Percentiles rank a stretch among this genome's conserved stretches.
Conservation (phyloP, 2,888 invertebrate species). For the Keiferia lycopersicella region DNA sequence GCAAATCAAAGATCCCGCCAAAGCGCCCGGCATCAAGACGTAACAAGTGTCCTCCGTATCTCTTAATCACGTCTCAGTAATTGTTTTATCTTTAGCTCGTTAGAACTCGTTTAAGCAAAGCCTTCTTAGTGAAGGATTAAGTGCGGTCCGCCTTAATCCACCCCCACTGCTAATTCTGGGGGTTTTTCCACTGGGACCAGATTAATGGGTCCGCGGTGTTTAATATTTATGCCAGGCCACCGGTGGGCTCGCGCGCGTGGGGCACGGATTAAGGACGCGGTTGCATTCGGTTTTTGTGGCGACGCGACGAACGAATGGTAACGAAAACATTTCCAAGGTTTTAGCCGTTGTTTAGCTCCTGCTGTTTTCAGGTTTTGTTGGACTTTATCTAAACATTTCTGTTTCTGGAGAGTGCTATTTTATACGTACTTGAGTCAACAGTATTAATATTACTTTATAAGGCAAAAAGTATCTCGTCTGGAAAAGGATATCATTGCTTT, state of each 20-base stretch:
- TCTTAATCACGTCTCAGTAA: slow-evolving; percentile 79
- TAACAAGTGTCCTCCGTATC: slow-evolving; percentile 80
- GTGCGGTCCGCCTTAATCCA: slow-evolving; percentile 79
- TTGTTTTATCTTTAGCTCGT: slow-evolving; percentile 82
- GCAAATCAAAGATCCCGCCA: slow-evolving; percentile 36
- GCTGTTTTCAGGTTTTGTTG: background rate
- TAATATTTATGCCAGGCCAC: slow-evolving; percentile 77
- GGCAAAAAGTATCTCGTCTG: too few species aligned
- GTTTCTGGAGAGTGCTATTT: too few species aligned
- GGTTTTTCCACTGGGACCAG: slow-evolving; percentile 78
- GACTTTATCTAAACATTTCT: too few species aligned
- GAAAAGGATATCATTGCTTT: too few species aligned
- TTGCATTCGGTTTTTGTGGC: slow-evolving; percentile 64
- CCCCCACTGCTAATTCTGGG: slow-evolving; percentile 78
- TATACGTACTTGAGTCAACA: too few species aligned
- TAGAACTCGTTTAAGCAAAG: slow-evolving; percentile 82
- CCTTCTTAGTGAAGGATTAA: slow-evolving; percentile 82
- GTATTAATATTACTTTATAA: too few species aligned
- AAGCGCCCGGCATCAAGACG: slow-evolving; percentile 52
- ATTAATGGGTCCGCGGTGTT: slow-evolving; percentile 73
- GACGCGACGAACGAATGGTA: slow-evolving; percentile 46
- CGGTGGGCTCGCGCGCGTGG: slow-evolving; percentile 62
- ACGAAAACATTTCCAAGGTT: slow-evolving; percentile 49
- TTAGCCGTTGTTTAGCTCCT: background rate
- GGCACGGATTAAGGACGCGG: slow-evolving; percentile 65